Evolutionary conservation across 2,113 vertebrate genomes (phyloP).

Genomic region (Cricetomys ansorgei): DNA sequence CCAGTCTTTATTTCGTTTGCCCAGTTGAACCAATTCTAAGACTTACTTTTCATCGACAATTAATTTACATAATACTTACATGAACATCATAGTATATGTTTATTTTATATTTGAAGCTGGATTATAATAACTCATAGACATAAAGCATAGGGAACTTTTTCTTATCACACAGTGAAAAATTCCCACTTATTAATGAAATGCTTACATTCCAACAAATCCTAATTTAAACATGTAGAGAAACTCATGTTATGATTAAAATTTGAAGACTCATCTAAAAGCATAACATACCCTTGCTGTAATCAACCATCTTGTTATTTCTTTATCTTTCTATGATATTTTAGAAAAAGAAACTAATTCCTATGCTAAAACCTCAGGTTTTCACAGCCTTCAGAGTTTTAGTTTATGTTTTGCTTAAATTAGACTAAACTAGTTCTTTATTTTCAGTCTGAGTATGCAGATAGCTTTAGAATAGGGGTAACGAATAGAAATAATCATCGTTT

Average conservation of each 20-base stretch:
- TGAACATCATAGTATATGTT: neutral
- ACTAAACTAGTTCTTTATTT: neutral
- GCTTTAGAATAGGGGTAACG: accelerated
- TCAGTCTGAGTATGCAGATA: neutral
- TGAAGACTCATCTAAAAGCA: neutral
- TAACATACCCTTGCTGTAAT: neutral
- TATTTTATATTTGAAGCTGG: neutral
- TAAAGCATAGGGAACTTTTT: neutral
- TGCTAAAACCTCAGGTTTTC: neutral
- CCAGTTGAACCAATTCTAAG: neutral
- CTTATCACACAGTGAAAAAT: neutral
- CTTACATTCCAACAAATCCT: conserved; percentile 27
- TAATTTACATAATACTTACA: neutral
- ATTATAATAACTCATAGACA: neutral
- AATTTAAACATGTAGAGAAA: neutral
- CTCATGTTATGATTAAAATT: neutral
- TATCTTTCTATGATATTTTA: neutral
- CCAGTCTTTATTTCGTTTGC: neutral
- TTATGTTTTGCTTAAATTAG: neutral
- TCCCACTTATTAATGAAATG: neutral
- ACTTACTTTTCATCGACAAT: neutral
- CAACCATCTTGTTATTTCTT: neutral
- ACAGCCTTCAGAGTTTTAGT: neutral
- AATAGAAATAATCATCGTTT: neutral
- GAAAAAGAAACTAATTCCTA: neutral